Conservation (phyloP, 2,888 invertebrate genomes). For the Ceramica pisi region DNA sequence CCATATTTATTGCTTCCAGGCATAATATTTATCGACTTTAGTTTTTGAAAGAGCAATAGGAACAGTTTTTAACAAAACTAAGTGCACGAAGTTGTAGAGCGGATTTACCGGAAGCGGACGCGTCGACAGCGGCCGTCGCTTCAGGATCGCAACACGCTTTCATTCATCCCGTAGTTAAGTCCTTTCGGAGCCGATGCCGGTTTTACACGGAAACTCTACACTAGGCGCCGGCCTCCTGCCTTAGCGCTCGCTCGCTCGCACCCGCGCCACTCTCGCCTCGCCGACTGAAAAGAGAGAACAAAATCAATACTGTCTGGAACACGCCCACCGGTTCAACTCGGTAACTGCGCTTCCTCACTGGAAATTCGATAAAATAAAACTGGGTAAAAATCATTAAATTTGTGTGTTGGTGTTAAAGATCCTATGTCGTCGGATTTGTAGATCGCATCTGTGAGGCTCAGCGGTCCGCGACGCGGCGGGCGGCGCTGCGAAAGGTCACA, state of each 20-base stretch:
- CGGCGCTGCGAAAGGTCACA: slow-evolving; percentile 72
- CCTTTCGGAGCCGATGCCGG: slow-evolving; percentile 76
- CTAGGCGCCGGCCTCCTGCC: slow-evolving; percentile 84
- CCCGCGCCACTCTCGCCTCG: slow-evolving; percentile 70
- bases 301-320: slow-evolving; percentile 90
- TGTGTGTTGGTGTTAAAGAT: slow-evolving; percentile 77
- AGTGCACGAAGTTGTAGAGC: slow-evolving; percentile 88
- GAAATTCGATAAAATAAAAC: slow-evolving; percentile 90
- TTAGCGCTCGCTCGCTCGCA: slow-evolving; percentile 78
- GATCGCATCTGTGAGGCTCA: slow-evolving; percentile 46
- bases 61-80: slow-evolving; percentile 85
- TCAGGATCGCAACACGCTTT: slow-evolving; percentile 90
- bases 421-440: slow-evolving; percentile 56
- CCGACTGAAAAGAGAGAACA: slow-evolving; percentile 82
- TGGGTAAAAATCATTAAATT: slow-evolving; percentile 88
- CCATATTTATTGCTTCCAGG: slow-evolving; percentile 49
- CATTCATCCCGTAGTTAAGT: slow-evolving; percentile 89
- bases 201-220: slow-evolving; percentile 89
- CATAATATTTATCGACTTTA: slow-evolving; percentile 59
- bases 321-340: slow-evolving; percentile 88
- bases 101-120: slow-evolving; percentile 90
- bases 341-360: slow-evolving; percentile 89
- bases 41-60: slow-evolving; percentile 69
- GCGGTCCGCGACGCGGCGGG: slow-evolving; percentile 29
- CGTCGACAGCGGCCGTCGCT: slow-evolving; percentile 89